Base-by-base conservation (phyloP, 1,140 invertebrate genomes). In the Lordiphosa clarofinis region DNA sequence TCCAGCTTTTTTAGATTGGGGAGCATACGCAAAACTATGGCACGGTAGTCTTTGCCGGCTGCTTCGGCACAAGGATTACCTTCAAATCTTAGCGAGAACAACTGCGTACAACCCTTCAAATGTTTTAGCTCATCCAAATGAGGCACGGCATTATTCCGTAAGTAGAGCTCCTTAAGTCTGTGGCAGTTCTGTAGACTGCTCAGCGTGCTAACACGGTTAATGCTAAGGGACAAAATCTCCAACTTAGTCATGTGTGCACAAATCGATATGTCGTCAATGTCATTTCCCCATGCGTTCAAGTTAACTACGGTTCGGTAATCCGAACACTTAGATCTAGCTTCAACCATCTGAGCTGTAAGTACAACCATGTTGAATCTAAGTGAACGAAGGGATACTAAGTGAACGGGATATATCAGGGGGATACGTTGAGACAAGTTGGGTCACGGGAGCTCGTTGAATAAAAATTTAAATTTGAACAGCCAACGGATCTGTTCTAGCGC, bases 21-120 rank as follows among this genome's bases (percentile, higher is more conserved):
- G 28, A 62, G 33, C 38, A 43, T 49, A 6, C 59, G 59, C 8
- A 62, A 44, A 37, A 62, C 59, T 11, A 4, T 19, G 10, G 44
- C 38, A 1, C 59, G 37, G 12, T 62, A 62, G 3, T 19, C 3
- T 9, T 0, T 1, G 1, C 59, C 59, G 1, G 53, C 59, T 1
- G 31, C 37, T 0, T 12, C 21, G 1, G 37, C 28, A 43, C 59
- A 62, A 0, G 59, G 59, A n/a, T 62, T 62, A 0, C 21, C 21
- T 4, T 24, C 21, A 0, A 24, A 1, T 0, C 21, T 5, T 4
- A 24, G 21, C 4, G 4, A 5, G 4, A 24, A 0, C 5, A 24
- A 5, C 0, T 24, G 4, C 21, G 21, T 2, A 6, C 4, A 24
- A 5, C 1, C 4, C 21, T 24, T 9, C 10, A 62, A 11, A 8